Percentiles rank a stretch among this genome's conserved stretches.
These are phyloP conservation scores for Halcyon malimbica DNA, from an alignment of 2,113 vertebrate genomes.

Conservation along the genomic window DNA sequence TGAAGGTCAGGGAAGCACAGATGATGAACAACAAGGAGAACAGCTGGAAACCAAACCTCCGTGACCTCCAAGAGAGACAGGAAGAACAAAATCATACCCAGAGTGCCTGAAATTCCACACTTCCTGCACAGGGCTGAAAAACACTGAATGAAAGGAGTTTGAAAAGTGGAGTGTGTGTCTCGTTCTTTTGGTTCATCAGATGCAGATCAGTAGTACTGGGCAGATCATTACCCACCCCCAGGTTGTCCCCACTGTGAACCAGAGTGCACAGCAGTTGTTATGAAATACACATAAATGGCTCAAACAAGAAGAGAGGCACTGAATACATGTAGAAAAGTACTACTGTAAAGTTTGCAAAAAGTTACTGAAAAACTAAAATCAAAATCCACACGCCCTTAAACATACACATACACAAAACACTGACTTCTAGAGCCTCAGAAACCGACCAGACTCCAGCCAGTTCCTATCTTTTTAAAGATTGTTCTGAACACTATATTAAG, in stretches of 20 bases:
- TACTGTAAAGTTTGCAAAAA: not conserved
- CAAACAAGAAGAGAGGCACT: not conserved
- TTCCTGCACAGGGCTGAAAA: not conserved
- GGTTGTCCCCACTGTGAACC: not conserved
- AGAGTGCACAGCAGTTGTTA: not conserved
- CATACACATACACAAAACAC: not conserved
- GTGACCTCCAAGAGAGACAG: not conserved
- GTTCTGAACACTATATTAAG: not conserved
- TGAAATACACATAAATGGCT: not conserved
- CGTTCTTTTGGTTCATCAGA: not conserved
- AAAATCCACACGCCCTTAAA: not conserved
- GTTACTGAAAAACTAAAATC: not conserved
- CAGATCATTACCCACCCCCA: not conserved
- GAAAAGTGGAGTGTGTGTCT: not conserved
- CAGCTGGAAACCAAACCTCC: not conserved
- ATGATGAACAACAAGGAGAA: not conserved
- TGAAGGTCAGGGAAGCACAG: not conserved
- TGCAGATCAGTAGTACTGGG: not conserved
- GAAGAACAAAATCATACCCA: not conserved
- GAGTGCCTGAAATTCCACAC: not conserved
- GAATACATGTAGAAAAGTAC: not conserved
- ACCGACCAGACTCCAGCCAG: not conserved
- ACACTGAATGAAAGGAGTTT: not conserved
- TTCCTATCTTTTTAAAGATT: not conserved
- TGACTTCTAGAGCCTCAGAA: not conserved